These are phyloP conservation scores for Drosophila serrata DNA, from an alignment of 1,140 invertebrate species.

Conservation along the genomic window DNA sequence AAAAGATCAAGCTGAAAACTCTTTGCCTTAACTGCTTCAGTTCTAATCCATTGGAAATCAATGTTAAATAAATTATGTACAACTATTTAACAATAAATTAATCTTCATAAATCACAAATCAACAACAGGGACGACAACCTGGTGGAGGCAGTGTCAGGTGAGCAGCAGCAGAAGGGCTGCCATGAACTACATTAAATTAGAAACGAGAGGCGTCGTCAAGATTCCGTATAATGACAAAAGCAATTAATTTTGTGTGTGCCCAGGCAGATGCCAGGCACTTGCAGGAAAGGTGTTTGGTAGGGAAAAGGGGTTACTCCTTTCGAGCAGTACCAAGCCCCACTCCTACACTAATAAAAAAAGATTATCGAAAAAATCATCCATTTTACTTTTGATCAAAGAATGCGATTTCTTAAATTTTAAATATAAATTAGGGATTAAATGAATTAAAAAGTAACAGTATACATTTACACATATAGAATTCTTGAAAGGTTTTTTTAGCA, in stretches of 20 bases:
- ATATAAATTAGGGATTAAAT: neutral
- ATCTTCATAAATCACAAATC: constrained; percentile 85
- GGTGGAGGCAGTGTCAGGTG: constrained; percentile 6
- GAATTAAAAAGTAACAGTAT: too few species aligned
- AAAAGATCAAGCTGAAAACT: neutral
- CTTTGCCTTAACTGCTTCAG: constrained; percentile 4
- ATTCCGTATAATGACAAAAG: constrained; percentile 85
- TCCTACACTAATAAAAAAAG: neutral
- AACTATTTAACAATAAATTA: constrained; percentile 85
- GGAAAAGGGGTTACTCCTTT: constrained; percentile 36
- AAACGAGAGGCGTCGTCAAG: constrained; percentile 81
- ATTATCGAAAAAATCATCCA: neutral
- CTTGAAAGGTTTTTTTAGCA: too few species aligned
- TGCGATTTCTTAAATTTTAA: neutral
- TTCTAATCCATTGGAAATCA: constrained; percentile 73
- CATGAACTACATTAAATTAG: constrained; percentile 81
- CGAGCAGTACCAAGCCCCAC: neutral
- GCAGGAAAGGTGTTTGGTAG: constrained; percentile 52
- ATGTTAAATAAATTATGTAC: constrained; percentile 80
- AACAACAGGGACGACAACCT: constrained; percentile 66
- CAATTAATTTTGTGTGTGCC: constrained; percentile 84
- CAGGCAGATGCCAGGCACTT: constrained; percentile 59
- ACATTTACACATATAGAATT: too few species aligned
- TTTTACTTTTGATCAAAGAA: too few species aligned
- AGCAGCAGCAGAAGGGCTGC: constrained; percentile 28